These are phyloP conservation scores for Solea senegalensis DNA, from an alignment of 2,113 vertebrate genomes.

Conservation along the genomic window DNA sequence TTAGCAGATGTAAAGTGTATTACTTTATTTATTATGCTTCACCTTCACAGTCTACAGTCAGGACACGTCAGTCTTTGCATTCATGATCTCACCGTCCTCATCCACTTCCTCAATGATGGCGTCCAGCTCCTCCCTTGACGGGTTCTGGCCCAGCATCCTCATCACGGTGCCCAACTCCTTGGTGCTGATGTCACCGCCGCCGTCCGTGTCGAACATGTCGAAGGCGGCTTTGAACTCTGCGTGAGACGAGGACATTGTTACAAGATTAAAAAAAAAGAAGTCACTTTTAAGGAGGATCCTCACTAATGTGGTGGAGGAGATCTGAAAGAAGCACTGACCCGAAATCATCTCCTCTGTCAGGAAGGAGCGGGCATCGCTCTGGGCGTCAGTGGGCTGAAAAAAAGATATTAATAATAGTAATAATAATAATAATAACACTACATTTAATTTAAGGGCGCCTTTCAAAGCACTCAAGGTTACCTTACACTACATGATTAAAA, in stretches of 20 bases:
- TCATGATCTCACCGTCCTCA: conserved; percentile 88
- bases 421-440: too few relatives aligned
- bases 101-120: conserved; percentile 99
- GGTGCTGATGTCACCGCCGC: conserved; percentile 98
- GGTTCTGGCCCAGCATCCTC: conserved; percentile 97
- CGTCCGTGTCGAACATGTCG: conserved; percentile 98
- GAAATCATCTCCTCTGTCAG: conserved; percentile 85
- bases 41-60: too few relatives aligned
- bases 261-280: not conserved
- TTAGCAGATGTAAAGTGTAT: too few relatives aligned
- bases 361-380: conserved; percentile 84
- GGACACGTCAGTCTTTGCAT: too few relatives aligned
- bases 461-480: too few relatives aligned
- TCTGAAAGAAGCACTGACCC: conserved; percentile 63
- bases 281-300: too few relatives aligned
- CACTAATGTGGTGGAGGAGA: not conserved
- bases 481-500: too few relatives aligned
- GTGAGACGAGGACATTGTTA: not conserved
- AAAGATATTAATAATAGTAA: not conserved
- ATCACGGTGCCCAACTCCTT: conserved; percentile 97
- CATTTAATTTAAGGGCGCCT: too few relatives aligned
- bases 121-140: conserved; percentile 95
- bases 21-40: too few relatives aligned
- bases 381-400: conserved; percentile 82
- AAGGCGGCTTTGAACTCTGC: conserved; percentile 98